Conservation (phyloP, 2,113 vertebrate genomes). For the Menura novaehollandiae region DNA sequence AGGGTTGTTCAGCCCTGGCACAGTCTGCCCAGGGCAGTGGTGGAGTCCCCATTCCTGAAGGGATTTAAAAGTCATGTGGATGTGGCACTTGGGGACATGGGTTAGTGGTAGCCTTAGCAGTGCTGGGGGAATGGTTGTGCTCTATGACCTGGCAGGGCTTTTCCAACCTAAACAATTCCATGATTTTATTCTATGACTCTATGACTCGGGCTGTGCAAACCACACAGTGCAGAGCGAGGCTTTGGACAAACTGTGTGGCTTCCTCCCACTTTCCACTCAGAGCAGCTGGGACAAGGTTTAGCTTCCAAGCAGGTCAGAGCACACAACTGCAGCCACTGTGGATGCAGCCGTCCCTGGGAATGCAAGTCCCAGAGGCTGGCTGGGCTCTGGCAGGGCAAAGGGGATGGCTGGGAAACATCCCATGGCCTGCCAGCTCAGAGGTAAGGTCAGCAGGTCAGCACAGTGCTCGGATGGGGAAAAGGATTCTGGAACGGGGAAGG, state of each 20-base stretch:
- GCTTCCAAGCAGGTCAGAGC: background rate
- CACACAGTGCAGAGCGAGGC: too few relatives aligned
- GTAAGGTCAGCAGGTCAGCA: background rate
- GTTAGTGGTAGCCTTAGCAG: background rate
- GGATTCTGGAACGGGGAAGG: background rate
- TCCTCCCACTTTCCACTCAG: background rate
- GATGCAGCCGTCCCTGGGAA: rapidly evolving
- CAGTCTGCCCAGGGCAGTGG: background rate
- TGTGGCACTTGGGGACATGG: background rate
- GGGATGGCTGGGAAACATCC: background rate
- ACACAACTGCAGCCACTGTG: background rate
- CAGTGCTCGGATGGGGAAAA: background rate
- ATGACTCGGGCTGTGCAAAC: background rate
- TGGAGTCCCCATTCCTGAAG: background rate
- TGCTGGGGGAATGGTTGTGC: background rate
- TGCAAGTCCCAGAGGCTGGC: background rate
- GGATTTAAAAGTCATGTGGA: background rate
- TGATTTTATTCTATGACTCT: background rate
- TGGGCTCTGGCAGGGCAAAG: background rate
- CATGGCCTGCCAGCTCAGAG: background rate
- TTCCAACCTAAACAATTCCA: background rate
- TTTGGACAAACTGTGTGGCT: background rate
- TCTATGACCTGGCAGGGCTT: background rate
- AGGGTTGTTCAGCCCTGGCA: background rate
- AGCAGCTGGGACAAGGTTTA: background rate